Base-by-base conservation (phyloP, 2,888 invertebrate genomes). In the Agrotis puta region DNA sequence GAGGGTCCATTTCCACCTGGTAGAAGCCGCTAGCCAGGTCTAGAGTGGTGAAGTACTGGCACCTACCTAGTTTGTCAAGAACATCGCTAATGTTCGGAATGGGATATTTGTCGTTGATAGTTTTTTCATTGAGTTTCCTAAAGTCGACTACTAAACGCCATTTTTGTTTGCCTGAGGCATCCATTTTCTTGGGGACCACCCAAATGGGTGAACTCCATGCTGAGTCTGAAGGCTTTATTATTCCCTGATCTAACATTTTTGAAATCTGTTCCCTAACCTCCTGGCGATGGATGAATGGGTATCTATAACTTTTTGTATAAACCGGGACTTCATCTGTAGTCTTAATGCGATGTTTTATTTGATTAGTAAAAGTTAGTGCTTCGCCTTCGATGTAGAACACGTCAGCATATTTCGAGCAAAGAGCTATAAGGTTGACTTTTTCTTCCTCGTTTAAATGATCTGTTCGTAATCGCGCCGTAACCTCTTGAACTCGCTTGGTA, bases 371-470 rank as follows among this genome's bases (percentile, higher is more conserved):
- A 6, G 56, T 56, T 56, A 56, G 6, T 6, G 33, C 33, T 33
- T 56, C 56, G 33, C 33, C n/a, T 48, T 48, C 48, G n/a, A 48
- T 48, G 3, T 20, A 48, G 3, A 20, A 48, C 11, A 50, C 20
- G 11, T 50, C 20, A 3, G 50, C 11, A 13, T 50, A 50, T 20
- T 20, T 20, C 3, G 50, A 50, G 11, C 20, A 50, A 11, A 50
- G 11, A 11, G 50, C 50, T 20, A 11, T 20, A 11, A 20, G 50
- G 20, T 50, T 50, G 11, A 22, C 57, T 20, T 59, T 22, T 16
- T 62, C 62, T 16, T 62, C 50, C 3, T 27, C 16, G 33, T 62
- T 62, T 20, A 62, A 20, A 16, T 62, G 62, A 33, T 62, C 62
- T 6, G 62, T 62, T 33, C 62, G n/a, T 62, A 62, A 33, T 20